Evolutionary conservation across 2,113 vertebrate genomes (phyloP).

Genomic region (Dicentrarchus labrax): DNA sequence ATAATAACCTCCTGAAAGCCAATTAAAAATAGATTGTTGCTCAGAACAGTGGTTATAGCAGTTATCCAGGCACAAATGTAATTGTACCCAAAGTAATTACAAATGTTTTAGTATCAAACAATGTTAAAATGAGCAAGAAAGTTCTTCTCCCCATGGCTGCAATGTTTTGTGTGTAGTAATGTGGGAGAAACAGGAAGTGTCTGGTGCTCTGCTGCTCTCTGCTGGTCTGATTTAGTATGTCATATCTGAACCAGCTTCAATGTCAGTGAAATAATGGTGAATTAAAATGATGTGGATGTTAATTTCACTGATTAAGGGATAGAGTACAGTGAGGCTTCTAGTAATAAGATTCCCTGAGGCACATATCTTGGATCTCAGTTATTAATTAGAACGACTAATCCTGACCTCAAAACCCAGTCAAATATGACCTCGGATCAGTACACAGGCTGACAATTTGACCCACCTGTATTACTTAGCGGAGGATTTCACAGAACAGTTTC

Average conservation of each 20-base stretch:
- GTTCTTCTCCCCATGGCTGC: not conserved
- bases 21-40: not conserved
- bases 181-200: not conserved
- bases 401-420: constrained; percentile 25
- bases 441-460: constrained; percentile 41
- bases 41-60: not conserved
- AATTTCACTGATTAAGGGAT: constrained; percentile 50
- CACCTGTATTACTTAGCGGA: constrained; percentile 43
- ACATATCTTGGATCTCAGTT: constrained; percentile 10
- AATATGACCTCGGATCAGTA: constrained; percentile 31
- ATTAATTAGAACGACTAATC: constrained; percentile 51
- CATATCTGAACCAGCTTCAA: not conserved
- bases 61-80: not conserved
- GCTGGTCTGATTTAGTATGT: constrained; percentile 42
- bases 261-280: not conserved
- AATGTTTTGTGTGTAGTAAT: not conserved
- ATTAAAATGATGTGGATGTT: constrained; percentile 41
- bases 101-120: not conserved
- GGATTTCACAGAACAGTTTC: constrained; percentile 34
- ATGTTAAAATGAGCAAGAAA: not conserved
- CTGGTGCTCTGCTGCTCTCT: constrained; percentile 62
- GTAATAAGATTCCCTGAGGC: constrained; percentile 28
- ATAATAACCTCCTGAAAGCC: not conserved
- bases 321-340: constrained; percentile 35
- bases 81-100: not conserved